Base-by-base conservation (phyloP, 53 echinoderm and acorn worm species). In the Apostichopus leukothele region DNA sequence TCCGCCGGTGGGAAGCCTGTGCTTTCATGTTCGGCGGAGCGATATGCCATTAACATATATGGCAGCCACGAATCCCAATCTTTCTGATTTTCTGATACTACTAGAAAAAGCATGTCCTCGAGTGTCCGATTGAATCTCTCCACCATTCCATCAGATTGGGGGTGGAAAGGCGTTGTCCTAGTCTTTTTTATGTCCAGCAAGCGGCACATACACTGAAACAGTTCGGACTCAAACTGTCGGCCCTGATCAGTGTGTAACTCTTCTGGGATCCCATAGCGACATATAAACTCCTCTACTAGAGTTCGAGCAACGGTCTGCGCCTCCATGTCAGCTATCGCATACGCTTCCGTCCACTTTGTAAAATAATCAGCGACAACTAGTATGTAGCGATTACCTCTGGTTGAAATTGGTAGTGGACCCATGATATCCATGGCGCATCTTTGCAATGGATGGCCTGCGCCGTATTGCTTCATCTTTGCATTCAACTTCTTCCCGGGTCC, bases 351-450 rank as follows among this genome's bases (percentile, higher is more conserved):
- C 92, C 25, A 25, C 25, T 25, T 25, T 25, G 25, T 25, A 53
- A 92, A 92, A 57, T 86, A 92, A 74, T 92, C 92, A 5, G 78
- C 86, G 7, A 92, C 55, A 5, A 89, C 92, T 52, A 92, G 7
- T n/a, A 89, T 67, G 52, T 89, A 78, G 52, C 74, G 75, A 50
- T 92, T 92, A 9, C 86, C 87, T 16, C 12, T 67, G 25, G 6
- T 55, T 6, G 86, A 84, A 53, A 51, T 59, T 50, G 89, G 87
- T 6, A 92, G 71, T 78, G 89, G 89, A 16, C 86, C 75, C 7
- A 86, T 76, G 5, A 92, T 79, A 39, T 89, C 89, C 4, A 92
- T 14, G 5, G 89, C 89, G 50, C 83, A 76, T 20, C 88, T 54
- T 71, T 91, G 88, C 76, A 84, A 73, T 5, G 87, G 86, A 7